Evolutionary conservation across 2,797 vertebrate genomes (phyloP).

Genomic region (Novumbra hubbsi): DNA sequence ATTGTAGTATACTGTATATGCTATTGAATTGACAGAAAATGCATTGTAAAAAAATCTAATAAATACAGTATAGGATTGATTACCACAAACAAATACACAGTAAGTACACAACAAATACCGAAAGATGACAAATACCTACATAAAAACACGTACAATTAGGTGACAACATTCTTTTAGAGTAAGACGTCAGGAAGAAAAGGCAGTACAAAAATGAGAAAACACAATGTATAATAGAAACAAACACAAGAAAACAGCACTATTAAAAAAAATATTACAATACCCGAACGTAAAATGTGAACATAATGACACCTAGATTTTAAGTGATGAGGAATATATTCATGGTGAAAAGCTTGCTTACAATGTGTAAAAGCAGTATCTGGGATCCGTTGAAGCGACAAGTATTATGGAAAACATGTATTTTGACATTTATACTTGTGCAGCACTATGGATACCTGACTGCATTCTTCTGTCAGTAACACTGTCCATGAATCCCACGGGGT

Average conservation of each 20-base stretch:
- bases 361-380: not conserved
- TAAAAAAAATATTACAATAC: not conserved
- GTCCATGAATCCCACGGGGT: not conserved
- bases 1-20: not conserved
- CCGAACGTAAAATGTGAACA: not conserved
- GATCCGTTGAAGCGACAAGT: not conserved
- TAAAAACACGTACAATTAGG: constrained; percentile 17
- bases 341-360: constrained; percentile 1
- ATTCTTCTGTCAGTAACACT: not conserved
- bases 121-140: not conserved
- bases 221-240: constrained; percentile 4
- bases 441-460: not conserved
- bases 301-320: no score
- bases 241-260: not conserved
- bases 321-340: not conserved
- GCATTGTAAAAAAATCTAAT: not conserved
- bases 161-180: constrained; percentile 6
- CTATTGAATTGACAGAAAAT: not conserved
- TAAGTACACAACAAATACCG: not conserved
- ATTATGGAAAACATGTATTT: not conserved
- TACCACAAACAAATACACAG: not conserved
- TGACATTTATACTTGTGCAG: not conserved
- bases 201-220: not conserved
- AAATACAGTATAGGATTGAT: not conserved
- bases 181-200: not conserved